phyloP scores from a whole-genome alignment of 2,888 invertebrate species.

The Gastrophysa polygoni region DNA sequence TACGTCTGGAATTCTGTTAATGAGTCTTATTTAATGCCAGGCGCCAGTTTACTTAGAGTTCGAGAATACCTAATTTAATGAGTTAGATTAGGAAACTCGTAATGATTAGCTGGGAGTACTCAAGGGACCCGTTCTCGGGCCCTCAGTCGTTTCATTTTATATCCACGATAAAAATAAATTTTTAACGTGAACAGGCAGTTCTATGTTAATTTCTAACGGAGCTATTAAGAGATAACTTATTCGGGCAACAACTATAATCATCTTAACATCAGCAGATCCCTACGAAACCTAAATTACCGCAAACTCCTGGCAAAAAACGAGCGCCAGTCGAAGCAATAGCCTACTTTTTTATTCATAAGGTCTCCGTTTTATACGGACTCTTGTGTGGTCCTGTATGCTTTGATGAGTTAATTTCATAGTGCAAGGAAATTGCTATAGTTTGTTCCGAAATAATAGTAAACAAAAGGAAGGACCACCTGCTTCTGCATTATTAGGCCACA shows the following conservation, averaged over 20 bases:
- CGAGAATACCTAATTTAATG: too few relatives aligned
- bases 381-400: conserved; percentile 39
- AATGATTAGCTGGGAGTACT: too few relatives aligned
- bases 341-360: conserved; percentile 11
- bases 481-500: conserved; percentile 18
- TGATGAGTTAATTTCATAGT: conserved; percentile 47
- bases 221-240: not conserved
- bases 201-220: not conserved
- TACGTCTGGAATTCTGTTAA: not conserved
- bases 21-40: too few relatives aligned
- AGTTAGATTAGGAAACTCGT: too few relatives aligned
- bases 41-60: too few relatives aligned
- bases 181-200: not conserved
- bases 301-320: not conserved
- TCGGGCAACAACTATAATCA: not conserved
- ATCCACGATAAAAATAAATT: too few relatives aligned
- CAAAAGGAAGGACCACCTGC: conserved; percentile 44
- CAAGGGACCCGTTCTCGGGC: too few relatives aligned
- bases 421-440: conserved; percentile 45
- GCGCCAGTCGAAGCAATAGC: conserved; percentile 8
- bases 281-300: conserved; percentile 3
- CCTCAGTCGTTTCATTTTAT: too few relatives aligned
- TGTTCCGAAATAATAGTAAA: conserved; percentile 44
- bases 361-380: conserved; percentile 16
- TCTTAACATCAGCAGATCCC: conserved; percentile 1